Conservation (phyloP, 2,113 vertebrate species). For the Anolis sagrei region DNA sequence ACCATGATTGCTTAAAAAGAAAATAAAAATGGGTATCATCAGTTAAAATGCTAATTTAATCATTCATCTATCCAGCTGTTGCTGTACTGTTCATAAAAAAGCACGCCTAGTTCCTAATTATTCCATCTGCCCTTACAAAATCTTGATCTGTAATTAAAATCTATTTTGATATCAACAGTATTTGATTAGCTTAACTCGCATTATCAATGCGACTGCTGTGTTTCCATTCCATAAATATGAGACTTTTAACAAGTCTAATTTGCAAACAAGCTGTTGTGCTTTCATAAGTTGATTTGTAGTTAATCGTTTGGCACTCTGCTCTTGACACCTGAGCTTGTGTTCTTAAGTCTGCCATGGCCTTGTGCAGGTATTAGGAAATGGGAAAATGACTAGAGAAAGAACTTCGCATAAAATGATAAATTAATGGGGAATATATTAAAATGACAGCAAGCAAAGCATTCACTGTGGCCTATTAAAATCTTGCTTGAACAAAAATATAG, state of each 20-base stretch:
- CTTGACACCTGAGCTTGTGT: background rate
- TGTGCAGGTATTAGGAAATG: constrained; percentile 4
- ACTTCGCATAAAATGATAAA: background rate
- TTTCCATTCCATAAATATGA: constrained; percentile 23
- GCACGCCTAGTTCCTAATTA: constrained; percentile 62
- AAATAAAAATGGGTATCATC: constrained; percentile 34
- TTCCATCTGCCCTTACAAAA: constrained; percentile 58
- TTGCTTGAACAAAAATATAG: background rate
- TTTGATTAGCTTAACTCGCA: constrained; percentile 52
- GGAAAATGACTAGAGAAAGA: background rate
- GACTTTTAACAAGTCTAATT: constrained; percentile 43
- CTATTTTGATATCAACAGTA: constrained; percentile 56
- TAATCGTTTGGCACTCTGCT: background rate
- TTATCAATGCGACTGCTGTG: constrained; percentile 49
- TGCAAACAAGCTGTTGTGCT: constrained; percentile 15
- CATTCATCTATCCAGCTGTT: constrained; percentile 48
- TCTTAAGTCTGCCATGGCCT: background rate
- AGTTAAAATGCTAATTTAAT: constrained; percentile 41
- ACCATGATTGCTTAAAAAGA: constrained; percentile 4
- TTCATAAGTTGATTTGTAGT: constrained; percentile 2
- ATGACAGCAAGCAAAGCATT: background rate
- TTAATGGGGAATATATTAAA: background rate
- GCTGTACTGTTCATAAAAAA: constrained; percentile 54
- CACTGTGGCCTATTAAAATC: background rate
- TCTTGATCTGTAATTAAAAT: constrained; percentile 64